phyloP scores from a whole-genome alignment of 23 tunicate genomes.

The Styela plicata region DNA sequence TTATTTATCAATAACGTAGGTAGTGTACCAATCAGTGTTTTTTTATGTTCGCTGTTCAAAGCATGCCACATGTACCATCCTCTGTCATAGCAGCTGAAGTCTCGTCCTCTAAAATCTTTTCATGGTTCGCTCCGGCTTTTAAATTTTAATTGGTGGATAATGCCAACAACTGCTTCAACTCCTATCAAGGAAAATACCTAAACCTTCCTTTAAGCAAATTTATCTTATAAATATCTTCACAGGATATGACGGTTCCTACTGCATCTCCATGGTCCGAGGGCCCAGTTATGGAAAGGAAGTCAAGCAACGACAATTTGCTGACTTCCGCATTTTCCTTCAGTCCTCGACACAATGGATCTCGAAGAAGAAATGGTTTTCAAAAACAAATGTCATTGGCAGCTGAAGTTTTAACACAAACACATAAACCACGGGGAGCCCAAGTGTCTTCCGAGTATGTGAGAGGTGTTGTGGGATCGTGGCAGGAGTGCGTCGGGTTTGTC shows the following conservation, averaged over 20 bases:
- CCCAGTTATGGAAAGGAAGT: background rate
- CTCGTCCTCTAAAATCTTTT: too few relatives aligned
- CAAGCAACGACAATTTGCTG: background rate
- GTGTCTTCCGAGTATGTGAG: constrained; percentile 55
- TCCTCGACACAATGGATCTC: background rate
- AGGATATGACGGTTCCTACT: background rate
- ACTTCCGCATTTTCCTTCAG: constrained; percentile 15
- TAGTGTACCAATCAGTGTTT: too few relatives aligned
- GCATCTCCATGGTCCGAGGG: background rate
- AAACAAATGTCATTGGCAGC: constrained; percentile 13
- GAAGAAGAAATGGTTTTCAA: background rate
- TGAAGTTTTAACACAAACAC: background rate
- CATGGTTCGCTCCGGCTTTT: too few relatives aligned
- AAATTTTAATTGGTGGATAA: too few relatives aligned
- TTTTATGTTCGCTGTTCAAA: too few relatives aligned
- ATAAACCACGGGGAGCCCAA: constrained; percentile 9
- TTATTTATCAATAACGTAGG: too few relatives aligned
- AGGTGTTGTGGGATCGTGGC: constrained; percentile 60
- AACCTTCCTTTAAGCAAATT: too few relatives aligned
- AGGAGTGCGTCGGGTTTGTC: constrained; percentile 79
- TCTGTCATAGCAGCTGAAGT: too few relatives aligned
- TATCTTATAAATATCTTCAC: too few relatives aligned
- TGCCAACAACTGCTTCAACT: too few relatives aligned
- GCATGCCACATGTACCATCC: too few relatives aligned
- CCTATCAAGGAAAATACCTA: too few relatives aligned